Base-by-base conservation (phyloP, 30 jellyfish, hydroid and myxozoan genomes). In the Aurelia coerulea region DNA sequence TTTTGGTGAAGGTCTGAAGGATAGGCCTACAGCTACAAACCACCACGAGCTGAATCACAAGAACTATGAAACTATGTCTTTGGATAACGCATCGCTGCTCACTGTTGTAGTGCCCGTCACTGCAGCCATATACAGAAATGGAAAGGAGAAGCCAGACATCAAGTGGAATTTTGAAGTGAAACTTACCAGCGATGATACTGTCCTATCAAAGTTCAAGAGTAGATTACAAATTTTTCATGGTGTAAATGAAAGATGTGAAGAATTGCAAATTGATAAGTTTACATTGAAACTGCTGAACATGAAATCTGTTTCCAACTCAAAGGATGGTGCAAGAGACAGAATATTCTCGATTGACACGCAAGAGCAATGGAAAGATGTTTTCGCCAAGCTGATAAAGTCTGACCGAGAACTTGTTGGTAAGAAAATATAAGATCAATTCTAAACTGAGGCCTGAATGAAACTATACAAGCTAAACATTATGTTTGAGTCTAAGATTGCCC, bases 81-180 rank as follows among this genome's bases (percentile, higher is more conserved):
- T 23, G 29, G 29, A 23, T 23, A 23, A 23, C 29, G 29, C 29
- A 23, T 23, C 29, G 29, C 29, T 23, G 29, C 29, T 81, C 74
- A 34, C 91, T 13, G 37, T 71, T 39, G 42, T 19, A 19, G 75
- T 81, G 5, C 84, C 75, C 53, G 81, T 77, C 34, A 53, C 52
- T 39, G 88, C 65, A 77, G 78, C 37, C 14, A 64, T 14, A 9
- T 14, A 64, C 74, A 64, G 74, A 64, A 64, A 64, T 31, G 74
- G 74, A 19, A 13, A 64, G 32, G 74, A 64, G 32, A 64, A 64
- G 74, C 32, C 74, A 10, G 74, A 64, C 32, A 10, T 64, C n/a
- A 64, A 64, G 32, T 64, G 74, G 74, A 64, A 31, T 64, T 64
- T 64, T 64, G 74, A 64, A 29, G 32, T 64, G 18, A 64, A 19